phyloP scores from a whole-genome alignment of 2,113 vertebrate species.

The Sander vitreus region DNA sequence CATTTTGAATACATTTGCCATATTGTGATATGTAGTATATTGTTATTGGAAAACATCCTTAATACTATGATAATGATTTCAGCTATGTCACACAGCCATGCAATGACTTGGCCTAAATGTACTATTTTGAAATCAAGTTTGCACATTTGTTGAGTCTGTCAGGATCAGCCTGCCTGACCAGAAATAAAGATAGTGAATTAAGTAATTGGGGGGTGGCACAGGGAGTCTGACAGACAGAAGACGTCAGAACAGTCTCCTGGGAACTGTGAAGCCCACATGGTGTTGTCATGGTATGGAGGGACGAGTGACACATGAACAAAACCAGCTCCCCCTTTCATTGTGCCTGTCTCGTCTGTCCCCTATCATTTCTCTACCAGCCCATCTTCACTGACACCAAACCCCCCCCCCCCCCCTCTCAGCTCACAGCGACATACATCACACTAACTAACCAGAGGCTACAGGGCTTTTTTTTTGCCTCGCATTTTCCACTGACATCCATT shows the following conservation, averaged over 20 bases:
- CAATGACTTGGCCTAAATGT: not conserved
- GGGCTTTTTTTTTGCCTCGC: conserved; percentile 46
- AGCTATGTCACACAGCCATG: not conserved
- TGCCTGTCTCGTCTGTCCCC: conserved; percentile 72
- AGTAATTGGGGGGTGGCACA: conserved; percentile 32
- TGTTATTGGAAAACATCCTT: not conserved
- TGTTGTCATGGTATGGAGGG: conserved; percentile 78
- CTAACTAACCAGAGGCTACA: conserved; percentile 71
- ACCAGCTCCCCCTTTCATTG: conserved; percentile 60
- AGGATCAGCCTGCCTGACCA: not conserved
- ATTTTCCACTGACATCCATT: conserved; percentile 57
- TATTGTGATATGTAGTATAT: not conserved
- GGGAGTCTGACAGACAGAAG: conserved; percentile 60
- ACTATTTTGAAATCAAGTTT: not conserved
- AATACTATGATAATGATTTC: not conserved
- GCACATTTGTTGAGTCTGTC: not conserved
- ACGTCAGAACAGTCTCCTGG: conserved; percentile 71
- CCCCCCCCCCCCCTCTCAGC: conserved; percentile 3
- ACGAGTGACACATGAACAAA: conserved; percentile 76
- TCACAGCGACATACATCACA: conserved; percentile 71
- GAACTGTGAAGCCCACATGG: conserved; percentile 76
- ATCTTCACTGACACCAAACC: conserved; percentile 58
- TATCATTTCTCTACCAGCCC: conserved; percentile 71
- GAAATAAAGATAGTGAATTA: conserved; percentile 42
- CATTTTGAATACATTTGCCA: not conserved